phyloP scores from a whole-genome alignment of 1,140 invertebrate species.

The Ruditapes philippinarum region DNA sequence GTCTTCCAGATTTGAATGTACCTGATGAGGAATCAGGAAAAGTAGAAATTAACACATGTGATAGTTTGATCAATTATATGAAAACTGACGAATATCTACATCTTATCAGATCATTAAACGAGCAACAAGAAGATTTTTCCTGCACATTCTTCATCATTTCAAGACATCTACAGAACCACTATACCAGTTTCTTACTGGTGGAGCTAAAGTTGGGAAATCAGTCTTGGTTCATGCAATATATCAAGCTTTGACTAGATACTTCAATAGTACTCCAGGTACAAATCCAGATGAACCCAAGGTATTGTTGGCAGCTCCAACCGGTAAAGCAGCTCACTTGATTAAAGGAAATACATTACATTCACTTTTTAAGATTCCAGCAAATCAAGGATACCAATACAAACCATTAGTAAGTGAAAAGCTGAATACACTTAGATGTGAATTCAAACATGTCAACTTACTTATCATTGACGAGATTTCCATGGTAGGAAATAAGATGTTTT shows the following conservation, averaged over 20 bases:
- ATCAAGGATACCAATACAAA: constrained; percentile 7
- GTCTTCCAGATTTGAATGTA: background rate
- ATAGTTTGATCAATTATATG: constrained; percentile 32
- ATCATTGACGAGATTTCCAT: constrained; percentile 29
- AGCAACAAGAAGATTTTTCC: constrained; percentile 5
- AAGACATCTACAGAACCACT: constrained; percentile 3
- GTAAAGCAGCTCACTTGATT: constrained; percentile 43
- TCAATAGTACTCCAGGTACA: background rate
- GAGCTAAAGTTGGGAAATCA: constrained; percentile 32
- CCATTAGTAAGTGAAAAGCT: background rate
- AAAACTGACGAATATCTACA: constrained; percentile 48
- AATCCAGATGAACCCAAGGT: background rate
- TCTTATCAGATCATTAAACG: background rate
- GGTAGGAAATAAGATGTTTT: constrained; percentile 19
- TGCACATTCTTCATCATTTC: constrained; percentile 2
- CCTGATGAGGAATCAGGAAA: background rate
- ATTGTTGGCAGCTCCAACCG: constrained; percentile 19
- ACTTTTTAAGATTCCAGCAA: constrained; percentile 9
- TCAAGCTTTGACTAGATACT: constrained; percentile 12
- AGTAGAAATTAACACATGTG: background rate
- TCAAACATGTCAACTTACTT: background rate
- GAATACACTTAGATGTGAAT: constrained; percentile 3
- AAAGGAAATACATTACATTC: constrained; percentile 49
- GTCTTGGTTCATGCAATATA: background rate
- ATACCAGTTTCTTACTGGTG: constrained; percentile 11